These are phyloP conservation scores for Euspilapteryx auroguttella DNA, from an alignment of 2,888 invertebrate species.

Conservation along the genomic window DNA sequence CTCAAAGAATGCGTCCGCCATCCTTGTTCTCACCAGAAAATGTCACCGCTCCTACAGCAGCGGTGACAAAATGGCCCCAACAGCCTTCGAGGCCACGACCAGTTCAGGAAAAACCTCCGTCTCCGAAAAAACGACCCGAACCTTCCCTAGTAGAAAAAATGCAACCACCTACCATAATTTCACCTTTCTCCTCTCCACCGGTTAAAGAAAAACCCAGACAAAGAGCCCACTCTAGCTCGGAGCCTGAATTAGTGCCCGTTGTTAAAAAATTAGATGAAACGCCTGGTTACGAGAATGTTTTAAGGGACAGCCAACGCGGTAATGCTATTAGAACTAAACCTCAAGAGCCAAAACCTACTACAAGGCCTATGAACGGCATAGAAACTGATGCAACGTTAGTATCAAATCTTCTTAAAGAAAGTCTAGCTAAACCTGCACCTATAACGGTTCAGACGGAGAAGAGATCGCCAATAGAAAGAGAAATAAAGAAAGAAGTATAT, in stretches of 20 bases:
- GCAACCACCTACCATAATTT: conserved; percentile 41
- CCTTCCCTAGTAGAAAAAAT: conserved; percentile 30
- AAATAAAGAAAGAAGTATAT: conserved; percentile 13
- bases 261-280: conserved; percentile 66
- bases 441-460: conserved; percentile 41
- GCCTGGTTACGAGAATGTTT: conserved; percentile 63
- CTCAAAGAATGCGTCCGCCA: conserved; percentile 48
- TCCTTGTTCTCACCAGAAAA: conserved; percentile 71
- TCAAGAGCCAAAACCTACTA: conserved; percentile 23
- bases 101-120: conserved; percentile 15
- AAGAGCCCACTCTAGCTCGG: conserved; percentile 47
- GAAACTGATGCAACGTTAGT: conserved; percentile 74
- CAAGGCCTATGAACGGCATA: conserved; percentile 61
- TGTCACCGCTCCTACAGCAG: conserved; percentile 42
- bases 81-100: neutral
- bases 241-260: conserved; percentile 64
- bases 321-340: conserved; percentile 27
- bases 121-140: conserved; percentile 36
- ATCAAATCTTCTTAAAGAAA: conserved; percentile 70
- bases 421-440: conserved; percentile 50
- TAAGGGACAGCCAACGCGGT: conserved; percentile 54
- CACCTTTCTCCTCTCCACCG: conserved; percentile 52
- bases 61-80: conserved; percentile 8
- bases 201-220: conserved; percentile 30
- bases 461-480: conserved; percentile 19